Conservation (phyloP, 2,797 vertebrate genomes). For the Schizothorax lantsangensis region DNA sequence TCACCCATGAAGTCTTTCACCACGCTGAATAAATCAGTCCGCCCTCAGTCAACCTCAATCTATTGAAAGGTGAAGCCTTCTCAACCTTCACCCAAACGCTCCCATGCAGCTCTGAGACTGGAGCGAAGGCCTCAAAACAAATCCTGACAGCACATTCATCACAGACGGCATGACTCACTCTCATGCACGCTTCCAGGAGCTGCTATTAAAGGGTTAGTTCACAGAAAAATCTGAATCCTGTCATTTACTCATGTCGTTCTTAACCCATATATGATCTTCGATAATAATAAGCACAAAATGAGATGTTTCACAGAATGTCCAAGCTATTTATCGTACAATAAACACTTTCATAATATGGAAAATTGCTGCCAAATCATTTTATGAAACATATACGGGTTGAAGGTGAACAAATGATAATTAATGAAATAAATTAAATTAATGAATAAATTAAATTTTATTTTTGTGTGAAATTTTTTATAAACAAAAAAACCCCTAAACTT, state of each 20-base stretch:
- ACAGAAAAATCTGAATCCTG: neutral
- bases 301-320: neutral
- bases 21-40: constrained; percentile 48
- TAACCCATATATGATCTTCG: neutral
- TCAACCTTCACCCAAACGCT: neutral
- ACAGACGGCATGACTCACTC: neutral
- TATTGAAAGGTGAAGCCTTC: constrained; percentile 33
- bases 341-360: neutral
- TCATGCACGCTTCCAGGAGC: neutral
- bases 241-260: neutral
- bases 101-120: neutral
- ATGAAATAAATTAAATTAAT: too few species aligned
- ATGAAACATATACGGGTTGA: neutral
- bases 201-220: neutral
- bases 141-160: constrained; percentile 51
- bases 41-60: neutral
- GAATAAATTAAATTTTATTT: too few species aligned
- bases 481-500: too few species aligned
- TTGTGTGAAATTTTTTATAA: too few species aligned
- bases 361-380: neutral
- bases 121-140: constrained; percentile 31
- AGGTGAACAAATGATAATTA: neutral
- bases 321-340: neutral
- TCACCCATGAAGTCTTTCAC: constrained; percentile 49
- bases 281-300: neutral